A percentile compares a stretch with the other conserved stretches of the same genome.
Evolutionary conservation across 2,888 invertebrate species (phyloP).

Genomic region (Bhutanitis thaidina): DNA sequence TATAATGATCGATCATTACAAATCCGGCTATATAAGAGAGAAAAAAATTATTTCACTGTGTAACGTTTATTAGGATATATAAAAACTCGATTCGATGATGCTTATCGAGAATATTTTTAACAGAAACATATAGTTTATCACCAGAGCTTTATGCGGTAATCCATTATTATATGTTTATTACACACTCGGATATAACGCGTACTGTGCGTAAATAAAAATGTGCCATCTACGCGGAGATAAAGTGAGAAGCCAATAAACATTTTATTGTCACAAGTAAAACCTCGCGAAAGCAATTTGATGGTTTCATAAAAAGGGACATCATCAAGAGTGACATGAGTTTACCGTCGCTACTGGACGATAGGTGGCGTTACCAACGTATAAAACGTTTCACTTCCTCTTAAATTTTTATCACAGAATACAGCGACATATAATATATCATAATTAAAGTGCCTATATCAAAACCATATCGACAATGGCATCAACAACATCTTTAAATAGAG

Average conservation of each 20-base stretch:
- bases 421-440: too few species aligned
- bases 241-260: conserved; percentile 52
- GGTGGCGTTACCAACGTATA: conserved; percentile 24
- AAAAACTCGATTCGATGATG: not conserved
- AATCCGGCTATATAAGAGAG: too few species aligned
- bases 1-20: too few species aligned
- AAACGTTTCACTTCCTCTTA: not conserved
- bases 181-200: conserved; percentile 12
- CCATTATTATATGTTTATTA: conserved; percentile 2
- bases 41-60: too few species aligned
- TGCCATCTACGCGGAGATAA: conserved; percentile 46
- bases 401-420: too few species aligned
- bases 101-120: not conserved
- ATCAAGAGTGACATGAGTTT: conserved; percentile 24
- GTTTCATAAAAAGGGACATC: conserved; percentile 31
- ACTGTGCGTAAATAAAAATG: conserved; percentile 34
- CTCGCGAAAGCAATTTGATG: conserved; percentile 44
- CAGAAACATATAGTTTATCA: not conserved
- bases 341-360: conserved; percentile 23
- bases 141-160: not conserved
- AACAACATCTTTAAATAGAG: too few species aligned
- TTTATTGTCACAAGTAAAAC: conserved; percentile 62
- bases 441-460: too few species aligned
- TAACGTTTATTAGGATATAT: not conserved
- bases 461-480: too few species aligned